These are phyloP conservation scores for Hydrotaea diabolus DNA, from an alignment of 2,888 invertebrate genomes.

Conservation along the genomic window DNA sequence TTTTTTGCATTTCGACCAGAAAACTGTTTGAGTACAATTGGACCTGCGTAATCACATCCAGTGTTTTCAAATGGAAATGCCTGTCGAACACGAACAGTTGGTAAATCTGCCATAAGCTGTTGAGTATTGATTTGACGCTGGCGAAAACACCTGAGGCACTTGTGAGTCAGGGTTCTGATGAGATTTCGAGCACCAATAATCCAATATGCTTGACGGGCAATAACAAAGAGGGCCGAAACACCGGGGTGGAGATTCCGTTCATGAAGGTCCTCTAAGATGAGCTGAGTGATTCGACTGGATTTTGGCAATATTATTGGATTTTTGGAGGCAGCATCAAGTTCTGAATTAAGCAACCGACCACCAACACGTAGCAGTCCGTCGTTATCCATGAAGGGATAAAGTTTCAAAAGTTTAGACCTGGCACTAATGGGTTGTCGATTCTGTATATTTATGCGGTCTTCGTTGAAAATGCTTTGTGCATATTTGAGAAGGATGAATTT, in stretches of 20 bases:
- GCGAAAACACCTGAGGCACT: slow-evolving; percentile 47
- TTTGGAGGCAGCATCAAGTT: slow-evolving; percentile 2
- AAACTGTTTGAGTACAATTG: slow-evolving; percentile 36
- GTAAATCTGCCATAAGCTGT: slow-evolving; percentile 47
- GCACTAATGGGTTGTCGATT: too few relatives aligned
- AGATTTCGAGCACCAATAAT: slow-evolving; percentile 49
- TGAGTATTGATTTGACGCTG: slow-evolving; percentile 38
- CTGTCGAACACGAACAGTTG: slow-evolving; percentile 27
- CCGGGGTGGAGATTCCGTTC: slow-evolving; percentile 44
- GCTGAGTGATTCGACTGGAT: slow-evolving; percentile 30
- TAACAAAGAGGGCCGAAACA: slow-evolving; percentile 53
- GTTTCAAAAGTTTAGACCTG: slow-evolving; percentile 26
- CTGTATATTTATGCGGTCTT: not conserved
- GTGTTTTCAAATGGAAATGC: slow-evolving; percentile 34
- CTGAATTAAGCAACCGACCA: slow-evolving; percentile 45
- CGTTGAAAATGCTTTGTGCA: not conserved
- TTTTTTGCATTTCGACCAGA: slow-evolving; percentile 40
- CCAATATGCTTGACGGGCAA: slow-evolving; percentile 52
- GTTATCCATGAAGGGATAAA: slow-evolving; percentile 53
- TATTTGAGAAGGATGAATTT: too few relatives aligned
- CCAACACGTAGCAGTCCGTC: slow-evolving; percentile 45
- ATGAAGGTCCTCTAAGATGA: slow-evolving; percentile 37
- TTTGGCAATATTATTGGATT: slow-evolving; percentile 43
- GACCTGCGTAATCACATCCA: slow-evolving; percentile 46
- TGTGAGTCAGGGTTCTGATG: slow-evolving; percentile 41